Conservation (phyloP, 2,797 vertebrate species). For the Psittacula derbiana region DNA sequence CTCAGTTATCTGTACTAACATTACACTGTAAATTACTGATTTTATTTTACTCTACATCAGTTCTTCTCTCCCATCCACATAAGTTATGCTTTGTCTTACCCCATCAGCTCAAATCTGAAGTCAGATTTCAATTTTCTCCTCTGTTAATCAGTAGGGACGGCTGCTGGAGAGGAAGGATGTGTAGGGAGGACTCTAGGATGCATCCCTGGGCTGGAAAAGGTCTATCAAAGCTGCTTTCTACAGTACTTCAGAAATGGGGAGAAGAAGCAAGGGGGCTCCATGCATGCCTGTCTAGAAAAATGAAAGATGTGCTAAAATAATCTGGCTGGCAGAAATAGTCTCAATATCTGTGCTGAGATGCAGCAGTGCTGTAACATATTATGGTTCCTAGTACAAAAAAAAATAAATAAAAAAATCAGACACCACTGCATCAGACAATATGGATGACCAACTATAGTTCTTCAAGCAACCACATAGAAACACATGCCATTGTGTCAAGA, state of each 20-base stretch:
- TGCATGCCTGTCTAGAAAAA: background rate
- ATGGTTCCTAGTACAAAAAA: background rate
- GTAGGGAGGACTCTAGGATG: background rate
- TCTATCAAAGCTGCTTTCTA: background rate
- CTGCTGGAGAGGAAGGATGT: background rate
- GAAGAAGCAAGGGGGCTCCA: background rate
- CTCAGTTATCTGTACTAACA: background rate
- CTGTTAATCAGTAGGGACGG: background rate
- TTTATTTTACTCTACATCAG: background rate
- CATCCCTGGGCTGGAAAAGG: background rate
- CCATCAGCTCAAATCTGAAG: background rate
- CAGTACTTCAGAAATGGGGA: background rate
- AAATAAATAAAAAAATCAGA: background rate
- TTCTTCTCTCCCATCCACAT: background rate
- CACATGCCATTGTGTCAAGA: accelerated
- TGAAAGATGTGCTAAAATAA: background rate
- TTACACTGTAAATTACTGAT: background rate
- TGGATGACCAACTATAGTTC: background rate
- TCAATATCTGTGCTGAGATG: background rate
- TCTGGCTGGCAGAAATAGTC: background rate
- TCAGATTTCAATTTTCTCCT: background rate
- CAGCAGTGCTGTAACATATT: background rate
- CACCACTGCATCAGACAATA: background rate
- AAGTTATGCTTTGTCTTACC: background rate
- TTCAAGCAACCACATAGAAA: background rate